Conservation (phyloP, 2,797 vertebrate genomes). For the Rhyacichthys aspro region DNA sequence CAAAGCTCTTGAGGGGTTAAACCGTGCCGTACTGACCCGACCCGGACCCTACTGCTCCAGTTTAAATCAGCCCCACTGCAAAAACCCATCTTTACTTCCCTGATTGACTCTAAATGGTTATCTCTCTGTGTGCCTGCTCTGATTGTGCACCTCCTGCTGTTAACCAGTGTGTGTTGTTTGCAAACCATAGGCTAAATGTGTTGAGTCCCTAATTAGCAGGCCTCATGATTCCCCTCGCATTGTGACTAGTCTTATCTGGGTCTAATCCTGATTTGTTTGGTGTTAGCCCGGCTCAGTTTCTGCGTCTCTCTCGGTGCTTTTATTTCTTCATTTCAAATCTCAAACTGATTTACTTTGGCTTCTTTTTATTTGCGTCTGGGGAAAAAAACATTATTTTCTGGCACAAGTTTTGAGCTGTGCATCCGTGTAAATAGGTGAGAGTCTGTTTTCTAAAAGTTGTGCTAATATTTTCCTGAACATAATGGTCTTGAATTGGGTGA, state of each 20-base stretch:
- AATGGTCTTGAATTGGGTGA: too few relatives aligned
- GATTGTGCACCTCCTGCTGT: slow-evolving; percentile 67
- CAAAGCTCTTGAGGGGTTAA: too few relatives aligned
- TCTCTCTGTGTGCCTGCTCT: slow-evolving; percentile 62
- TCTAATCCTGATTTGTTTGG: slow-evolving; percentile 76
- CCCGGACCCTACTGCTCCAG: too few relatives aligned
- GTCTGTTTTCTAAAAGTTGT: too few relatives aligned
- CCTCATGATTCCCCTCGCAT: slow-evolving; percentile 67
- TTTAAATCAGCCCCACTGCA: slow-evolving; percentile 1
- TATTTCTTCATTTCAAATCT: slow-evolving; percentile 43
- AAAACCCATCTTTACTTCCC: slow-evolving; percentile 38
- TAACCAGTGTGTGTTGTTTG: slow-evolving; percentile 65
- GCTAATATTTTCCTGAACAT: too few relatives aligned
- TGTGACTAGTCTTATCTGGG: slow-evolving; percentile 77
- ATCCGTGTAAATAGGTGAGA: too few relatives aligned
- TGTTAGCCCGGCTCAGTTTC: slow-evolving; percentile 50
- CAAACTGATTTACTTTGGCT: slow-evolving; percentile 8
- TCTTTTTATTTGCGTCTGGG: slow-evolving; percentile 7
- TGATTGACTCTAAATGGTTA: slow-evolving; percentile 58
- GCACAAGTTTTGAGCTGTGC: too few relatives aligned
- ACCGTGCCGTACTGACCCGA: too few relatives aligned
- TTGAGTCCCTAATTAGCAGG: slow-evolving; percentile 67
- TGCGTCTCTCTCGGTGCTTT: slow-evolving; percentile 31
- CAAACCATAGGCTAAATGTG: slow-evolving; percentile 71
- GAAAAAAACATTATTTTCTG: too few relatives aligned